These are phyloP conservation scores for Melitaea cinxia DNA, from an alignment of 1,140 invertebrate species.

Conservation along the genomic window DNA sequence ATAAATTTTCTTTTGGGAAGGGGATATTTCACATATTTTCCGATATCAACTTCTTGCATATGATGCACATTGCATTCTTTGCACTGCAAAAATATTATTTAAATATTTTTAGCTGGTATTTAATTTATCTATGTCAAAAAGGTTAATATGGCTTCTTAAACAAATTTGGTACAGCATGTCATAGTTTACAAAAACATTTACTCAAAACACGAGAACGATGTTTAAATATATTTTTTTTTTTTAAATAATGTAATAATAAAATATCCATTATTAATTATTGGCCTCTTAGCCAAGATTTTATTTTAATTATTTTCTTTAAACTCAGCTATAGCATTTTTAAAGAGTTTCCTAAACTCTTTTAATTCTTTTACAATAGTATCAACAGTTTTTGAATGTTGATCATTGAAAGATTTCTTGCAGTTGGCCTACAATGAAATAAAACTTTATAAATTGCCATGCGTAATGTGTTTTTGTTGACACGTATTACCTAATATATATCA, in stretches of 20 bases:
- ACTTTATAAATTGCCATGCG: neutral
- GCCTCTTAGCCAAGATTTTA: no score
- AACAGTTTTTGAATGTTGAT: neutral
- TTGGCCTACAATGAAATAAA: slow-evolving; percentile 31
- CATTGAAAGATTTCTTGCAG: neutral
- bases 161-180: no score
- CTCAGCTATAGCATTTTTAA: slow-evolving; percentile 37
- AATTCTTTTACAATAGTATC: slow-evolving; percentile 27
- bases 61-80: slow-evolving; percentile 44
- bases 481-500: neutral
- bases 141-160: no score
- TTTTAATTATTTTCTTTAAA: neutral
- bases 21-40: slow-evolving; percentile 51
- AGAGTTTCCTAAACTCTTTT: slow-evolving; percentile 37
- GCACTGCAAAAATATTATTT: slow-evolving; percentile 57
- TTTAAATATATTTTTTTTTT: no score
- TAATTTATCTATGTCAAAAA: no score
- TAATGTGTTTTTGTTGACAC: neutral
- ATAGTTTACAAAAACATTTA: no score
- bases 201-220: no score
- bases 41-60: slow-evolving; percentile 25
- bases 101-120: neutral
- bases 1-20: slow-evolving; percentile 60
- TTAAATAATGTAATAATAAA: no score
- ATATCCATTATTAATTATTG: no score